Evolutionary conservation across 2,888 invertebrate species (phyloP), one percentile per base, ranked within the genome.

Genomic region (Chrysomela aeneicollis): DNA sequence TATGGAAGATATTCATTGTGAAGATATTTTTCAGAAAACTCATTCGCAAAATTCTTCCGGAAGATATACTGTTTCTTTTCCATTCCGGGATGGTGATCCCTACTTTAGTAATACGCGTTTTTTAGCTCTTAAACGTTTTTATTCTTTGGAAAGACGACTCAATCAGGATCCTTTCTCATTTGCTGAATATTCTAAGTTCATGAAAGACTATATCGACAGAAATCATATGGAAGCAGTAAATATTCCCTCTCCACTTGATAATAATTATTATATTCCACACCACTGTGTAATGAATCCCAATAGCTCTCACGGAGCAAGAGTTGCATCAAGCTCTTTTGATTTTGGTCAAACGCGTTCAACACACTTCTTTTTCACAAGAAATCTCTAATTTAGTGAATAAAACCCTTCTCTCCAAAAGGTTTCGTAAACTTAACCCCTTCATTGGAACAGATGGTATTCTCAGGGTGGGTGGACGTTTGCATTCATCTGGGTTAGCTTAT

Each of bases 221-320:
- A 0, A 12, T 26, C 26, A 22, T 12, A 51, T 26, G 51, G 26
- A n/a, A 51, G n/a, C 51, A 12, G 26, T n/a, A 9, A 9, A 22
- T 21, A 2, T 12, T 6, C 30, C n/a, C 10, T n/a, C 26, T 17
- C 6, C 21, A 12, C 19, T 21, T 19, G 50, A 50, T 10, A 50
- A 50, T 21, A 50, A 19, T 50, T 50, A 19, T 50, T 21, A 50
- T 22, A 50, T 50, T 50, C 50, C 50, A 3, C 50, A 50, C 17
- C 50, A 50, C 21, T 50, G 21, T 5, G 21, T 50, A 2, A 21
- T 21, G 6, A 50, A 50, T 21, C 50, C 50, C 22, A 50, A 21
- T 50, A 19, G 35, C 9, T 35, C 10, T n/a, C n/a, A n/a, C n/a
- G n/a, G n/a, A n/a, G n/a, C n/a, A n/a, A n/a, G 35, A 35, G 9